Percentiles rank a stretch among this genome's conserved stretches.
These are phyloP conservation scores for Liparis tanakae DNA, from an alignment of 2,797 vertebrate species.

Conservation along the genomic window DNA sequence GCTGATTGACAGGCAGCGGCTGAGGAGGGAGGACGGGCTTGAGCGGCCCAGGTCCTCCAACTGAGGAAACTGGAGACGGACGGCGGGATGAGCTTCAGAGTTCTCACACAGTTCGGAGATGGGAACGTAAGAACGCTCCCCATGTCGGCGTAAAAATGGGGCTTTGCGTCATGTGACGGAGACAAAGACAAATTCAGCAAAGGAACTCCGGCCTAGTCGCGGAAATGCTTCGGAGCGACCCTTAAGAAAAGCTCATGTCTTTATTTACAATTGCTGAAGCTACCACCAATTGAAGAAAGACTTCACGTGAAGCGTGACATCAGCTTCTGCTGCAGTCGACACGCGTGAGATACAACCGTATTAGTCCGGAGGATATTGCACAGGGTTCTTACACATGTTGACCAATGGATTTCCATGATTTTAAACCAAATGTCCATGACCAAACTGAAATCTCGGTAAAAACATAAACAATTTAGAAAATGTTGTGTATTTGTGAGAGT, in stretches of 20 bases:
- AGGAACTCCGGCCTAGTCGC: conserved; percentile 7
- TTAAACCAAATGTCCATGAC: no score
- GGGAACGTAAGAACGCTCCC: background rate
- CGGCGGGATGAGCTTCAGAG: conserved; percentile 5
- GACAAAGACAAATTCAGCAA: background rate
- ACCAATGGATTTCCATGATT: no score
- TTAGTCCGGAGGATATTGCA: background rate
- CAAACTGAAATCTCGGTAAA: no score
- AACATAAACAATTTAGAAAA: no score
- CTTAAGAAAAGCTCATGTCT: background rate
- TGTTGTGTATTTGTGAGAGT: no score
- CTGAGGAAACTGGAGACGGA: conserved; percentile 72
- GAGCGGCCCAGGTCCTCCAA: conserved; percentile 81
- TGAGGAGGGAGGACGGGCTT: conserved; percentile 88
- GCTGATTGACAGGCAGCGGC: conserved; percentile 67
- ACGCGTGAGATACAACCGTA: conserved; percentile 2
- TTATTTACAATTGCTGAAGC: background rate
- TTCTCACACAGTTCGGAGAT: background rate
- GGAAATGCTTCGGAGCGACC: background rate
- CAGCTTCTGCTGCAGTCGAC: background rate
- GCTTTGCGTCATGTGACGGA: background rate
- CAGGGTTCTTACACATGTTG: no score
- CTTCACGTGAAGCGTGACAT: conserved; percentile 2
- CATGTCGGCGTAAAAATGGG: background rate
- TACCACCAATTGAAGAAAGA: conserved; percentile 13